These are phyloP conservation scores for Cataglyphis cursor DNA, from an alignment of 2,888 invertebrate genomes.

Conservation along the genomic window DNA sequence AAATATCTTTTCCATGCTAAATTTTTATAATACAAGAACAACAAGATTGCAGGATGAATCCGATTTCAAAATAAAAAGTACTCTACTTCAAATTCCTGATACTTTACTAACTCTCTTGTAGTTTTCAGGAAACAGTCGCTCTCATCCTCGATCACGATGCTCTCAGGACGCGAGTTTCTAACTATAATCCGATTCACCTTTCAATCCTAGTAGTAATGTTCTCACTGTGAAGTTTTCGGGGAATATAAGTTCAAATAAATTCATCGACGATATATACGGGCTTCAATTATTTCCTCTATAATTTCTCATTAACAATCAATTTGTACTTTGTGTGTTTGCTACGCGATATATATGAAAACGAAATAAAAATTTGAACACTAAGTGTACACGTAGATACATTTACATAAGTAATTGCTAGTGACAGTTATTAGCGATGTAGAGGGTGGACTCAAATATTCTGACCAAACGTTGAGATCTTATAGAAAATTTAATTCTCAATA, in stretches of 20 bases:
- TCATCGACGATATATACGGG: background rate
- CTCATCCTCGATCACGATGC: background rate
- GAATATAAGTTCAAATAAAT: background rate
- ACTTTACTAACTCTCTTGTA: background rate
- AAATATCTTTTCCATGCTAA: background rate
- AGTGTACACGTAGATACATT: background rate
- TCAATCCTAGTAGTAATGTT: background rate
- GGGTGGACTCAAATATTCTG: too few relatives aligned
- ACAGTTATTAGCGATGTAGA: background rate
- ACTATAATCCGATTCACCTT: slow-evolving; percentile 33
- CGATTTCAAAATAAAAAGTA: slow-evolving; percentile 9
- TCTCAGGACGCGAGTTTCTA: background rate
- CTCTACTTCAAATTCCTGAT: background rate
- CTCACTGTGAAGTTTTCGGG: background rate
- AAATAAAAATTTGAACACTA: background rate
- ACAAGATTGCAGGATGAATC: background rate
- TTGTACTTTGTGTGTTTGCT: slow-evolving; percentile 6
- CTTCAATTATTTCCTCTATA: background rate
- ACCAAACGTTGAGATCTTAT: too few relatives aligned
- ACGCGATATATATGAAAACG: background rate
- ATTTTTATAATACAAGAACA: background rate
- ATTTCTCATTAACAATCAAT: background rate
- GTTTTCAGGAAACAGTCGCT: slow-evolving; percentile 14
- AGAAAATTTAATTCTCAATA: too few relatives aligned
- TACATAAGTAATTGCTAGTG: background rate